Base-by-base conservation (phyloP, 2,797 vertebrate species). In the Microctenopoma steveboyesi region DNA sequence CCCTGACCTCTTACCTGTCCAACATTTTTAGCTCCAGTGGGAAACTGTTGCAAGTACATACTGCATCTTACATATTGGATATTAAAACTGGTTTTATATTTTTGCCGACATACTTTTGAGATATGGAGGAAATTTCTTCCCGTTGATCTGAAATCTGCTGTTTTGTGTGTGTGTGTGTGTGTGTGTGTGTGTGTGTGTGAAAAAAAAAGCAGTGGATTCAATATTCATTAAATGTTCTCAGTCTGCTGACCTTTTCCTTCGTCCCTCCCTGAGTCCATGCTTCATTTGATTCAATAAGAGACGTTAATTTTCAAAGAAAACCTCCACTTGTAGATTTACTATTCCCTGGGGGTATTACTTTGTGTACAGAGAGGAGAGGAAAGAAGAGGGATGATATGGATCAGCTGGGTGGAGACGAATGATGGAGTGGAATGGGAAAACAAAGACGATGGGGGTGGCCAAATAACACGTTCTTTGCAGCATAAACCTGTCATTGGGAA, bases 231-330 rank as follows among this genome's bases (percentile, higher is more conserved):
- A 86, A 89, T 84, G 74, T 82, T 83, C 80, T 79, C 79, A 80
- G 81, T 82, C 89, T 84, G 82, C 76, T 89, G 88, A 91, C 88
- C 91, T 90, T 91, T 90, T 78, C 83, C 52, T 74, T 72, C 72
- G 62, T 68, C 69, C 72, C 64, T 86, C 74, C 40, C 67, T 2
- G 69, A 81, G 60, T 79, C 84, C 80, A 77, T 74, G 82, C 74
- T 83, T 87, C 84, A 87, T 87, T 88, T 89, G 78, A 94, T 93
- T 92, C 86, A 92, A 92, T 92, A 90, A 92, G 54, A 77, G 74
- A 66, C 25, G 64, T 79, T 90, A 60, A 90, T 90, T 91, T 85
- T 84, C 81, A 88, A 88, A 88, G 87, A 70, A 88, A 86, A 84
- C 69, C 74, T 73, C 68, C 28, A 57, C 85, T 78, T 84, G 77